Percentiles rank a stretch among this genome's conserved stretches.
Evolutionary conservation across 2,797 vertebrate species (phyloP).

Genomic region (Smutsia gigantea): DNA sequence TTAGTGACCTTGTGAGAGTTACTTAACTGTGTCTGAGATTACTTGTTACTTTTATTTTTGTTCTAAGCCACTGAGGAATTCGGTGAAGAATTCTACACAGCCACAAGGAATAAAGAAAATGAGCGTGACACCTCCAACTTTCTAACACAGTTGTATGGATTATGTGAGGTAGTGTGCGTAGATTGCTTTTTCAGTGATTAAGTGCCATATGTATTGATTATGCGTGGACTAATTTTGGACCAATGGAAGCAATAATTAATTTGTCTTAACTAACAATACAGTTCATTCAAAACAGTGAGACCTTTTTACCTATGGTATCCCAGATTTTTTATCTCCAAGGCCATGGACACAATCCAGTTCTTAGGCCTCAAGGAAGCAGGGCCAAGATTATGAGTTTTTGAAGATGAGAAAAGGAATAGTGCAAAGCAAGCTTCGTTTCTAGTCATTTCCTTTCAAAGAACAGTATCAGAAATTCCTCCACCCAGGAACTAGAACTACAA

Average conservation of each 20-base stretch:
- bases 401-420: background rate
- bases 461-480: background rate
- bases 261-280: background rate
- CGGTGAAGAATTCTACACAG: background rate
- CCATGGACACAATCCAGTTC: background rate
- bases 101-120: conserved; percentile 1
- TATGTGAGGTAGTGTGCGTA: background rate
- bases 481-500: background rate
- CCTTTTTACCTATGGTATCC: background rate
- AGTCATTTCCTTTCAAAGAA: background rate
- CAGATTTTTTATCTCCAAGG: background rate
- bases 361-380: background rate
- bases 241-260: conserved; percentile 9
- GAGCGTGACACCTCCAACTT: background rate
- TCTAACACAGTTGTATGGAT: background rate
- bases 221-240: conserved; percentile 10
- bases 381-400: background rate
- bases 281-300: background rate
- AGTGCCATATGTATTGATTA: conserved; percentile 6
- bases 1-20: background rate
- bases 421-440: background rate
- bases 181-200: conserved; percentile 39
- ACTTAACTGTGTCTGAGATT: background rate
- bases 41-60: background rate
- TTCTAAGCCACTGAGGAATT: conserved; percentile 10